Evolutionary conservation across 2,797 vertebrate species (phyloP).

Genomic region (Crax fasciolata): DNA sequence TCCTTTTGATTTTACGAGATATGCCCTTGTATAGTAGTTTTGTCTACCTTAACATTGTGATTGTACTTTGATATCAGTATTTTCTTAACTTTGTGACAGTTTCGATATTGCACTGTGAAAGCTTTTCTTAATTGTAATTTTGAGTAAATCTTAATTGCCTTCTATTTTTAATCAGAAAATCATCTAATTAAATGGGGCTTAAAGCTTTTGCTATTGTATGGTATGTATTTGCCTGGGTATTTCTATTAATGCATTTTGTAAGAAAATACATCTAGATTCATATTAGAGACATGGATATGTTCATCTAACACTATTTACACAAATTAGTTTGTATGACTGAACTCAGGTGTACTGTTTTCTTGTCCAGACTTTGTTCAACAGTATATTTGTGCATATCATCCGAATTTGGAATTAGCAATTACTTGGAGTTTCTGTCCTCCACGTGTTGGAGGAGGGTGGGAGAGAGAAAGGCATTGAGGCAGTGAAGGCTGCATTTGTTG

Average conservation of each 20-base stretch:
- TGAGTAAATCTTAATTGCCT: slow-evolving; percentile 86
- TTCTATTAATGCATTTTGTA: slow-evolving; percentile 85
- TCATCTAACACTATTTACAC: slow-evolving; percentile 71
- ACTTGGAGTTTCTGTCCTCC: slow-evolving; percentile 51
- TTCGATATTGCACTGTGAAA: slow-evolving; percentile 84
- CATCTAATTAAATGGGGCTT: slow-evolving; percentile 83
- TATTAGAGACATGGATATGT: slow-evolving; percentile 74
- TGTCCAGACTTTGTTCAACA: slow-evolving; percentile 54
- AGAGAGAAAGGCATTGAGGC: neutral
- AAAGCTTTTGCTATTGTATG: slow-evolving; percentile 81
- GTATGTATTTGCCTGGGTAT: slow-evolving; percentile 81
- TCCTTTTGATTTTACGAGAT: slow-evolving; percentile 82
- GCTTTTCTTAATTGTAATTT: slow-evolving; percentile 86
- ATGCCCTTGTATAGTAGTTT: slow-evolving; percentile 84
- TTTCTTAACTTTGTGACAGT: slow-evolving; percentile 88
- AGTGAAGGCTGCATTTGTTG: neutral
- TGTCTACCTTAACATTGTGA: slow-evolving; percentile 86
- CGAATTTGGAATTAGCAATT: slow-evolving; percentile 61
- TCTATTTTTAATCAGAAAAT: slow-evolving; percentile 84
- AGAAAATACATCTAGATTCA: slow-evolving; percentile 81
- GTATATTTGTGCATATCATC: slow-evolving; percentile 50
- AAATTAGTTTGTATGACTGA: slow-evolving; percentile 79
- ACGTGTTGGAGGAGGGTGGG: neutral
- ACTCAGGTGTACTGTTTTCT: slow-evolving; percentile 81
- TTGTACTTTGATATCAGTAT: slow-evolving; percentile 88